These are phyloP conservation scores for Acanthiza pusilla DNA, from an alignment of 2,797 vertebrate species.

Conservation along the genomic window DNA sequence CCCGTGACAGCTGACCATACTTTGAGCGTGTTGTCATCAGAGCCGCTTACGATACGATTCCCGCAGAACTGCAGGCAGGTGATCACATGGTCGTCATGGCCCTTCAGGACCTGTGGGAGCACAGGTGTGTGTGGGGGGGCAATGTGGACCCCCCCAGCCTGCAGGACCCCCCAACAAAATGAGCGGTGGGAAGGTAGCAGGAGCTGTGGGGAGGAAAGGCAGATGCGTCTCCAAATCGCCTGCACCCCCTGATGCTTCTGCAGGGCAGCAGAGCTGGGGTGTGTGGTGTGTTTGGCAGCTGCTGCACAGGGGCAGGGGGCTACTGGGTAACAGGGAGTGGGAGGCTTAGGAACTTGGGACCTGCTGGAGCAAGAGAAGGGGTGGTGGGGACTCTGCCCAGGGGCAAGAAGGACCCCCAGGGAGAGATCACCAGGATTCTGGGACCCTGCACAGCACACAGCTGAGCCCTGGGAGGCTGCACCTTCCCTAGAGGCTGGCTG, in stretches of 20 bases:
- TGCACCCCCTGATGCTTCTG: not conserved
- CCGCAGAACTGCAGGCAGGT: conserved; percentile 70
- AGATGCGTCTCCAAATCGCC: not conserved
- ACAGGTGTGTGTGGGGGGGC: rapidly evolving
- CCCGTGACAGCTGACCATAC: conserved; percentile 67
- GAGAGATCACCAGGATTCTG: not conserved
- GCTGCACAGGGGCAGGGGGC: not conserved
- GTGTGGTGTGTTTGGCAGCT: not conserved
- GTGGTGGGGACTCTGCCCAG: not conserved
- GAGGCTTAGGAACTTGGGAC: not conserved
- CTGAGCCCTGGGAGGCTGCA: not conserved
- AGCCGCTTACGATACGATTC: conserved; percentile 64
- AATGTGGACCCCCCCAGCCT: not conserved
- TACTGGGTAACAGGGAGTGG: not conserved
- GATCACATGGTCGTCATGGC: conserved; percentile 64
- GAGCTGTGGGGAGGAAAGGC: not conserved
- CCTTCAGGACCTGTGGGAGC: conserved; percentile 60
- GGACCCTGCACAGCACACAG: not conserved
- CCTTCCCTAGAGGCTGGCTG: not conserved
- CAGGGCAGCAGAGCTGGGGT: not conserved
- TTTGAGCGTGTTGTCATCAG: conserved; percentile 66
- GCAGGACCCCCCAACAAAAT: not conserved
- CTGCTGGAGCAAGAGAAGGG: not conserved
- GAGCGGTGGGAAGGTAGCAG: not conserved
- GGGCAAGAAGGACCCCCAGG: not conserved